A percentile compares a stretch with the other conserved stretches of the same genome.
phyloP scores from a whole-genome alignment of 2,797 vertebrate species.

The Liasis olivaceus region DNA sequence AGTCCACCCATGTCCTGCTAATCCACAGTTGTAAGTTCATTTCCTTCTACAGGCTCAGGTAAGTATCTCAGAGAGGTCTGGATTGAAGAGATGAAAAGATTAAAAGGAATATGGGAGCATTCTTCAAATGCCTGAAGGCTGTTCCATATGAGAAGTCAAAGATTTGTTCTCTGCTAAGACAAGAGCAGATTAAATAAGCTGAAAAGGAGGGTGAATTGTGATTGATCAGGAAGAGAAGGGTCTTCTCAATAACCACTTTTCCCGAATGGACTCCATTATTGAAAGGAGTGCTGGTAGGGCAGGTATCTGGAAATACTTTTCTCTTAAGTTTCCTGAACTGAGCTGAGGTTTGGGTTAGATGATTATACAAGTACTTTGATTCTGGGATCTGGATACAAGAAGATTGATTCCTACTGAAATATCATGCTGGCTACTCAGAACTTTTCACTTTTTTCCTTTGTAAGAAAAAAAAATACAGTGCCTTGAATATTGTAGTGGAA shows the following conservation, averaged over 20 bases:
- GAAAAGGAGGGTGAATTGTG: not conserved
- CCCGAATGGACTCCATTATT: not conserved
- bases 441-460: not conserved
- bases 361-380: not conserved
- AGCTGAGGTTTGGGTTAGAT: not conserved
- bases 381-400: not conserved
- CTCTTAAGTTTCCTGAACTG: not conserved
- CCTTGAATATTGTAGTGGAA: not conserved
- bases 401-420: not conserved
- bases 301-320: not conserved
- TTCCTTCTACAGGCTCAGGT: not conserved
- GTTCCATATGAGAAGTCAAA: not conserved
- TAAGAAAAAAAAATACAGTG: too few species aligned
- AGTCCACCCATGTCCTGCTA: too few species aligned
- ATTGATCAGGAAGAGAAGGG: not conserved
- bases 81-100: not conserved
- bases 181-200: not conserved
- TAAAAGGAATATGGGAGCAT: not conserved
- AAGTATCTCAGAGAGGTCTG: not conserved
- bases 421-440: not conserved
- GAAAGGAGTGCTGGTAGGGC: not conserved
- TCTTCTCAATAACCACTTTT: not conserved
- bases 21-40: not conserved
- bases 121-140: not conserved
- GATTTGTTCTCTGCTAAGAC: not conserved